Evolutionary conservation across 2,888 invertebrate species (phyloP), one percentile per base, ranked within the genome.

Genomic region (Zaprionus lineosus): DNA sequence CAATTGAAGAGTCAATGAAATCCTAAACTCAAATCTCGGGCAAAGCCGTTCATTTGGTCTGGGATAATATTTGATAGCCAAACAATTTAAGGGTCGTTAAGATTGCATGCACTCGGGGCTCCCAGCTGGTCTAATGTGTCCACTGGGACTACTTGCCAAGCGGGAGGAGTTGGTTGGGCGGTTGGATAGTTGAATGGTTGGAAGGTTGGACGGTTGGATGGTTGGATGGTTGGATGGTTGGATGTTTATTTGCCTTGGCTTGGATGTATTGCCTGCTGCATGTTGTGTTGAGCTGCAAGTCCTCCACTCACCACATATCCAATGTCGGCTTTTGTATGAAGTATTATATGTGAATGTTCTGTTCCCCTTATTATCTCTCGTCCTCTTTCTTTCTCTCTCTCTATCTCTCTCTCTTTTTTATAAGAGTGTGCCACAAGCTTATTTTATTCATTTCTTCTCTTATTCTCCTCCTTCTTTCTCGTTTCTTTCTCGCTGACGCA

Each of bases 201-300:
- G n/a, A 24, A 2, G 24, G 24, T 6, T n/a, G 24, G 24, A 29
- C n/a, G 7, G 21, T 5, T 6, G n/a, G 31, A 2, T 6, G n/a
- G 8, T 8, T 24, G 24, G n/a, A 24, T 2, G 24, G 24, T 6
- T n/a, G 24, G 24, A 29, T 29, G 7, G 21, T 5, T 6, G n/a
- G 31, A 2, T 6, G n/a, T 31, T 15, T 1, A 46, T 47, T 37
- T 37, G 16, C n/a, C 6, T 31, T 16, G 18, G 14, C 26, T 18
- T 46, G 14, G 9, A 36, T 71, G 59, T 6, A n/a, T 57, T 46
- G 68, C 73, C 61, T 67, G 72, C 31, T 52, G 73, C 67, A 67
- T 67, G 67, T 21, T 40, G 15, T 29, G 15, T 29, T 71, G 18
- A 43, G 46, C 15, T 69, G 34, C 26, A 43, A 50, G 9, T 69